Evolutionary conservation across 1,140 invertebrate genomes (phyloP), one percentile per base, ranked within the genome.

Genomic region (Sminthurinus signatus): DNA sequence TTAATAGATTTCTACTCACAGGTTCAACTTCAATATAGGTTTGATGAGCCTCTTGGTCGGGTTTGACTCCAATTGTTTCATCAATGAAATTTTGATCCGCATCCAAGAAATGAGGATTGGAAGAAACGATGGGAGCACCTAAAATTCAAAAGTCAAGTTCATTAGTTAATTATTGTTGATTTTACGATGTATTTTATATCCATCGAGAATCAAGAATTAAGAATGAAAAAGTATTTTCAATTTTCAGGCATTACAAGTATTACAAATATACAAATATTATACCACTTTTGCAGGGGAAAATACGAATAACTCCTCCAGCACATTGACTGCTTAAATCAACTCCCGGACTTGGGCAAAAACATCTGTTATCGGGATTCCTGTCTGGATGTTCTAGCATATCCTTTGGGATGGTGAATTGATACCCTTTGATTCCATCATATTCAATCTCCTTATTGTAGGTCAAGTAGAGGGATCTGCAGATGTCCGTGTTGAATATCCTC

Each of bases 251-350:
- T n/a, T n/a, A n/a, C n/a, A n/a, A n/a, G n/a, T n/a, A n/a, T n/a
- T n/a, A n/a, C n/a, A n/a, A n/a, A n/a, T n/a, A n/a, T n/a, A n/a
- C n/a, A n/a, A n/a, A n/a, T n/a, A n/a, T n/a, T n/a, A n/a, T 76
- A 89, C 88, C 25, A 52, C 8, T 5, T 28, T 52, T 60, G 71
- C 87, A 90, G 31, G 82, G 83, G 1, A 74, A 76, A 4, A 88
- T 52, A 74, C 89, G 86, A 74, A 88, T 83, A 1, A 85, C 76
- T 1, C 89, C 88, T 71, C 83, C 85, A 23, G 82, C 82, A 0
- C 84, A 77, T 70, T 88, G 91, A 0, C 78, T 81, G 0, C 84
- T 81, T 1, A 80, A 12, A 36, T 58, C 32, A 5, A 17, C 81
- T 0, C 84, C 81, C 1, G 80, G 80, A 15, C 81, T 76, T 0